These are phyloP conservation scores for Urocitellus parryii DNA, from an alignment of 2,113 vertebrate species.

Conservation along the genomic window DNA sequence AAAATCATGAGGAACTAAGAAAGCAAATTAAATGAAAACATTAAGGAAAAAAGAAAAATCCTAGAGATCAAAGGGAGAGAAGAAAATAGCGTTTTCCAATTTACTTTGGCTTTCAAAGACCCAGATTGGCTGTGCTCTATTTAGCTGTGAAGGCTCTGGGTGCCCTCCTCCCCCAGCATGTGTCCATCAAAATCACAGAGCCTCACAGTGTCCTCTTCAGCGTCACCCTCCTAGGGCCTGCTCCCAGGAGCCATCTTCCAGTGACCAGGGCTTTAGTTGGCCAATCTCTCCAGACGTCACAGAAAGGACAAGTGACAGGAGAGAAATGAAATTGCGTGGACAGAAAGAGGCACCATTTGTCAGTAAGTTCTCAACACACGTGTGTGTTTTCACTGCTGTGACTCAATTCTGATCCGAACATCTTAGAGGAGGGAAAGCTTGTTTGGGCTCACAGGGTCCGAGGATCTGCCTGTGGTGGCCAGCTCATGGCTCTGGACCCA, in stretches of 20 bases:
- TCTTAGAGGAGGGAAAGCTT: too few species aligned
- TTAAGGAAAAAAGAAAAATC: neutral
- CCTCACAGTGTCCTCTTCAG: neutral
- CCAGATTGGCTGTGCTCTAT: rapidly evolving
- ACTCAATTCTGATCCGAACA: too few species aligned
- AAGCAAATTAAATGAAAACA: neutral
- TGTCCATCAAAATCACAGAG: neutral
- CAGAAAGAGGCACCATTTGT: neutral
- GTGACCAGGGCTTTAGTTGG: neutral
- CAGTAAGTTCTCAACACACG: too few species aligned
- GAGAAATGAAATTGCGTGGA: neutral
- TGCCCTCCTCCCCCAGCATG: neutral
- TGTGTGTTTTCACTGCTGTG: too few species aligned
- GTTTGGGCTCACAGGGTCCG: too few species aligned
- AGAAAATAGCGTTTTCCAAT: too few species aligned
- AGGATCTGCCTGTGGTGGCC: too few species aligned
- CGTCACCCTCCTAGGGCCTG: neutral
- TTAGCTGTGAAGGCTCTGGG: too few species aligned
- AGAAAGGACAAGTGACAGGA: neutral
- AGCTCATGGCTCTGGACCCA: too few species aligned
- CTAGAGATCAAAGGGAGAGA: neutral
- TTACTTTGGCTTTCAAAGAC: neutral
- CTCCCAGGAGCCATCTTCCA: neutral
- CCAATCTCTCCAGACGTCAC: too few species aligned
- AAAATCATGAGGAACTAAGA: neutral